Conservation (phyloP, 2,888 invertebrate genomes). For the Drosophila stalkeri region DNA sequence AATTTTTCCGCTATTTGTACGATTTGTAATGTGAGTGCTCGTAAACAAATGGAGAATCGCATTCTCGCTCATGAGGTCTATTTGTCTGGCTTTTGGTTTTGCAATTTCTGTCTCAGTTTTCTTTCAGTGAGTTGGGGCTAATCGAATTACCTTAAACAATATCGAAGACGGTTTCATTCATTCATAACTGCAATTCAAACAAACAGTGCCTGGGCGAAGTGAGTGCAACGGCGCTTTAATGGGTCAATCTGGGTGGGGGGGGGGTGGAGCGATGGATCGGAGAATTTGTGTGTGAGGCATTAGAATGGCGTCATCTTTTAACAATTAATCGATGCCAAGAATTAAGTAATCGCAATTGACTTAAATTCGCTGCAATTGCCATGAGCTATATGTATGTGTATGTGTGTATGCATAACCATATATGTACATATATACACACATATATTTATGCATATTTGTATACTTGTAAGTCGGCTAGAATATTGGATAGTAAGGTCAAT, state of each 20-base stretch:
- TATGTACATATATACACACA: background rate
- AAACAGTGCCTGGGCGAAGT: slow-evolving; percentile 16
- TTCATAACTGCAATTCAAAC: slow-evolving; percentile 26
- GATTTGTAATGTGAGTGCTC: slow-evolving; percentile 8
- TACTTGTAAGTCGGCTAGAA: slow-evolving; percentile 3
- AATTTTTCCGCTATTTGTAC: slow-evolving; percentile 4
- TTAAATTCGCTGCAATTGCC: slow-evolving; percentile 11
- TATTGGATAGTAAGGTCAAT: slow-evolving; percentile 22
- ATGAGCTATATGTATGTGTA: background rate
- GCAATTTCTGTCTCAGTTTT: slow-evolving; percentile 5
- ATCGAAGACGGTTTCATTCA: slow-evolving; percentile 27
- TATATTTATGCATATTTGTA: background rate
- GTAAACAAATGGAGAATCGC: slow-evolving; percentile 12
- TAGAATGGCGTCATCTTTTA: slow-evolving; percentile 50
- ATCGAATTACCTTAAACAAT: slow-evolving; percentile 33
- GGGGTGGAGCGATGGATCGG: background rate
- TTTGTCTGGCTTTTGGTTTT: slow-evolving; percentile 6
- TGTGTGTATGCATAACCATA: background rate
- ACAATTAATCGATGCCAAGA: slow-evolving; percentile 50
- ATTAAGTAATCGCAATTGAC: slow-evolving; percentile 13
- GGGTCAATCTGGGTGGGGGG: slow-evolving; percentile 50
- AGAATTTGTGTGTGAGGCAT: background rate
- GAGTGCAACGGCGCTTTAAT: slow-evolving; percentile 21
- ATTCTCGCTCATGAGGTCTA: slow-evolving; percentile 9
- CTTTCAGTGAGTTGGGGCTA: background rate